Conservation (phyloP, 2,888 invertebrate species). For the Perizoma flavofasciatum region DNA sequence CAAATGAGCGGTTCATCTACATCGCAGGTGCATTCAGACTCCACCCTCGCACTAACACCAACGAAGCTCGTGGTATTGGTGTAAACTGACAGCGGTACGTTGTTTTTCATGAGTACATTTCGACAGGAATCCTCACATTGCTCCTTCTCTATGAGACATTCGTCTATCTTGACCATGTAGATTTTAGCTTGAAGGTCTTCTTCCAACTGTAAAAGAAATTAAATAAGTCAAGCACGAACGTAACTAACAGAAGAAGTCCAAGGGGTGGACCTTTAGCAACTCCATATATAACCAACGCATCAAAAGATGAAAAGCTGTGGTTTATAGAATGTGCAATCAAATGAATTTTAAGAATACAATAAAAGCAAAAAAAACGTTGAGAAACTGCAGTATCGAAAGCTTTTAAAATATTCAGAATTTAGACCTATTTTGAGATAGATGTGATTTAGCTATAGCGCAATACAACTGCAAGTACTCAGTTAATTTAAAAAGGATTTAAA, state of each 20-base stretch:
- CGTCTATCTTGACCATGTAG: slow-evolving; percentile 95
- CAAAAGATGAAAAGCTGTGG: no score
- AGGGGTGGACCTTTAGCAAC: slow-evolving; percentile 9
- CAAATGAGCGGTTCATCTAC: slow-evolving; percentile 84
- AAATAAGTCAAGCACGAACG: not conserved
- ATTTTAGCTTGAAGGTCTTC: slow-evolving; percentile 88
- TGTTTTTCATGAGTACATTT: slow-evolving; percentile 89
- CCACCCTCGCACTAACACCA: slow-evolving; percentile 93
- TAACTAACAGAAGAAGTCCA: not conserved
- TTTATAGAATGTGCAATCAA: no score
- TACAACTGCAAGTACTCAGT: no score
- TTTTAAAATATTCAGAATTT: not conserved
- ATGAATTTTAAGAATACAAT: no score
- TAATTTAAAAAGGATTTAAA: no score
- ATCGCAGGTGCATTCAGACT: slow-evolving; percentile 90
- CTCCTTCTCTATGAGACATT: slow-evolving; percentile 91
- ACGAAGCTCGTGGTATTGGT: slow-evolving; percentile 97
- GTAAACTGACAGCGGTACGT: slow-evolving; percentile 91
- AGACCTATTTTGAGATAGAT: no score
- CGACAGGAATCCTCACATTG: slow-evolving; percentile 91
- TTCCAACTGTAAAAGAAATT: slow-evolving; percentile 81
- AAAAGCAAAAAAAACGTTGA: no score
- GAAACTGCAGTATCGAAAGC: not conserved
- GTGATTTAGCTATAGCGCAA: no score
- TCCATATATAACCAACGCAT: not conserved